Base-by-base conservation (phyloP, 2,797 vertebrate species). In the Parauchenoglanis punctatus region DNA sequence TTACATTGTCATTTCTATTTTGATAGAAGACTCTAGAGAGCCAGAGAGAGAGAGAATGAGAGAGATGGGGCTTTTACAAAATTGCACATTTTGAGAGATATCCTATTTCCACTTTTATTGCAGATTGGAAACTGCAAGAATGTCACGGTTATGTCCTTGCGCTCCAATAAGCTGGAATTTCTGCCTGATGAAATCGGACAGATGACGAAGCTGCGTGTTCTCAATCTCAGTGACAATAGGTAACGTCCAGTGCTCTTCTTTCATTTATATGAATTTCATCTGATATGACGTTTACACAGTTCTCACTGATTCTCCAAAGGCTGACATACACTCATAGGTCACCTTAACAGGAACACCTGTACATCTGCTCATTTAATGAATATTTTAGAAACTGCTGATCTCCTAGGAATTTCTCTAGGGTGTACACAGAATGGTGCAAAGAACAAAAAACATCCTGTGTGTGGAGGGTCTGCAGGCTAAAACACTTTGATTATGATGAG, bases 71-170 rank as follows among this genome's bases (percentile, higher is more conserved):
- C 58, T 90, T 84, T 81, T 61, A 88, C 63, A 83, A 78, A 87
- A 86, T 87, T 88, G 77, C 73, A 85, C 18, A 75, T 86, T 78
- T 89, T 83, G 63, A 82, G 56, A 81, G 72, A 83, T 84, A 58
- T 83, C 70, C 73, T 85, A 83, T 91, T 73, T 84, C 75, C 68
- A 76, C 89, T 78, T 87, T 91, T 80, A 58, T 92, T 88, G 0
- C 90, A 99, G 99, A 99, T 99, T n/a, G 99, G 99, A 87, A 99
- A 97, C 94, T 99, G 99, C 93, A 98, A 96, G 93, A 99, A 99
- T 0, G 97, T 99, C 87, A 99, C 98, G 0, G 98, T 99, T 81
- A 99, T 99, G 99, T 99, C 99, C 67, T 95, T 99, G 86, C 97
- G 99, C 83, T 99, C 98, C 70, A 99, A 99, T 94, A 99, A 99